Base-by-base conservation (phyloP, 2,113 vertebrate species). In the Thomomys bottae region DNA sequence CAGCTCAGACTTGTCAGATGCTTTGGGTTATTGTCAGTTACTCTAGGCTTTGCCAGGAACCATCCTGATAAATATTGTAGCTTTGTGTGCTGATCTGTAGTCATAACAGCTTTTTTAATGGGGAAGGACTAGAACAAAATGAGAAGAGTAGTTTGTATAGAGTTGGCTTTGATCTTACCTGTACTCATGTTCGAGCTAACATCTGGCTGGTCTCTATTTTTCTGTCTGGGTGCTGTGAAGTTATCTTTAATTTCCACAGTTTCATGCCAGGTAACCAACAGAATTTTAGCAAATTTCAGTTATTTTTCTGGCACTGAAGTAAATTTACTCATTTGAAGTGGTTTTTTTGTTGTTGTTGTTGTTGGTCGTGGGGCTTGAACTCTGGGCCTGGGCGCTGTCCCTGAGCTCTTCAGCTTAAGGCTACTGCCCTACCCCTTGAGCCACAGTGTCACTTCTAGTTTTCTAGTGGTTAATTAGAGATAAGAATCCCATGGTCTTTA, bases 231-330 rank as follows among this genome's bases (percentile, higher is more conserved):
- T 64, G 38, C 68, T 30, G 57, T 5, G 3, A 81, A 63, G 21
- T 68, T 90, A 24, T 88, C 21, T 84, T 82, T 88, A 75, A 71
- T 81, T 90, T 90, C 63, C 54, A 70, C 36, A 23, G 21, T 72
- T 89, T 90, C 57, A 84, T 61, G 45, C 87, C 34, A 21, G 8
- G 18, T 70, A 87, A 20, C 72, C 68, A 40, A 36, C 4, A 10
- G 45, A 57, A 86, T 34, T 73, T 88, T 82, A 59, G 24, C 30
- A 77, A 32, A 81, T 70, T 30, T 82, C 73, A 38, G 1, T 90
- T 64, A 73, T 28, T 57, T 59, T 70, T 82, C 49, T 42, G 40
- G 36, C 64, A 42, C 59, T 83, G 71, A 83, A 66, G 70, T 61
- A 30, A 67, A 38, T 70, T 77, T 40, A 75, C 23, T 24, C 42